Evolutionary conservation across 2,888 invertebrate species (phyloP).

Genomic region (Stenchaetothrips biformis): DNA sequence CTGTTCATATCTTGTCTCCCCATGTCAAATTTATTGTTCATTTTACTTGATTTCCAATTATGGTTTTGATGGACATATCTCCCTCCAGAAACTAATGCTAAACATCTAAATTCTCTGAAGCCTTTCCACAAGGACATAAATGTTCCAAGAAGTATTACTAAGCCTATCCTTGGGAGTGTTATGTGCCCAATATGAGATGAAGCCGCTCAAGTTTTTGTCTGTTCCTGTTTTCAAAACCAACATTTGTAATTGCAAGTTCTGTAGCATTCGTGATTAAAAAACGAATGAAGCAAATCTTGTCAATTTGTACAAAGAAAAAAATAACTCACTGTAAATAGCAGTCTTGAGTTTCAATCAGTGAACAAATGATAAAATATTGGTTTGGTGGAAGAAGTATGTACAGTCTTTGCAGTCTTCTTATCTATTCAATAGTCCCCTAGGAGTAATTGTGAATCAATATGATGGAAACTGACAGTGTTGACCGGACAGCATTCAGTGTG

Average conservation of each 20-base stretch:
- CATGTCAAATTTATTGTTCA: slow-evolving; percentile 6
- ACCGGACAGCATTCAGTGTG: slow-evolving; percentile 20
- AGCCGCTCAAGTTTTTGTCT: background rate
- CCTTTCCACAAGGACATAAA: no score
- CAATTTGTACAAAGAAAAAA: background rate
- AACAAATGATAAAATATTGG: slow-evolving; percentile 19
- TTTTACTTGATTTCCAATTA: background rate
- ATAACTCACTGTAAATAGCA: slow-evolving; percentile 5
- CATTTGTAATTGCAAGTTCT: background rate
- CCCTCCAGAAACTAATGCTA: background rate
- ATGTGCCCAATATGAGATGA: no score
- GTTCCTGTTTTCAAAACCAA: background rate
- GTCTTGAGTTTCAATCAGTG: slow-evolving; percentile 12
- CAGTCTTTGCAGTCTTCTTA: slow-evolving; percentile 6
- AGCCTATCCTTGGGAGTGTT: no score
- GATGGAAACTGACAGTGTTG: background rate
- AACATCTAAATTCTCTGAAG: no score
- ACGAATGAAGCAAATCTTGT: background rate
- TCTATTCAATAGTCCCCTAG: slow-evolving; percentile 2
- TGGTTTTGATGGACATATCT: slow-evolving; percentile 9
- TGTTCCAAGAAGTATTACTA: no score
- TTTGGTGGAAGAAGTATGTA: slow-evolving; percentile 6
- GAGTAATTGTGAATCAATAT: slow-evolving; percentile 4
- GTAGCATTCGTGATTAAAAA: background rate
- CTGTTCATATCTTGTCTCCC: background rate